Conservation (phyloP, 2,888 invertebrate species). For the Scaptodrosophila latifasciaeformis region DNA sequence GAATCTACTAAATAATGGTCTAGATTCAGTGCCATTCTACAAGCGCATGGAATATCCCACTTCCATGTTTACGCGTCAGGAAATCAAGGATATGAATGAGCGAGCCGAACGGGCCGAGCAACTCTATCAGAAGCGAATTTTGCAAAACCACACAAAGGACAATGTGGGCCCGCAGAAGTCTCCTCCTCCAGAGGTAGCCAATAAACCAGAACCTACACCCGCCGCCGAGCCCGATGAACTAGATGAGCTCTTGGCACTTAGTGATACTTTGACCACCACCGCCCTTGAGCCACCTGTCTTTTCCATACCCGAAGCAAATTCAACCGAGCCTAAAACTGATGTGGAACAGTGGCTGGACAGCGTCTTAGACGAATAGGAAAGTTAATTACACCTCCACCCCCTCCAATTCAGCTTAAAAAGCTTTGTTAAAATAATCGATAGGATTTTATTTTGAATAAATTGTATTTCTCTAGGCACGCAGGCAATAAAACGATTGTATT, state of each 20-base stretch:
- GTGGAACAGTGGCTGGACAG: conserved; percentile 74
- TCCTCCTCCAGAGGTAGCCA: neutral
- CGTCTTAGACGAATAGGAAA: conserved; percentile 67
- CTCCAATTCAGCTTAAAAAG: too few species aligned
- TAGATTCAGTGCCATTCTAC: conserved; percentile 76
- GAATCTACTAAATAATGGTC: conserved; percentile 71
- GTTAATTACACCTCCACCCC: too few species aligned
- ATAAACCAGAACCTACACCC: neutral
- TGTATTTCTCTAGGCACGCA: too few species aligned
- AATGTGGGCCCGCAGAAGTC: conserved; percentile 24
- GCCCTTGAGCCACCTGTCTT: conserved; percentile 7
- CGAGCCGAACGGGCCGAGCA: conserved; percentile 68
- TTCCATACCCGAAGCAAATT: conserved; percentile 15
- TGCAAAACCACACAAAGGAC: conserved; percentile 47
- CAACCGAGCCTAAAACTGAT: conserved; percentile 52
- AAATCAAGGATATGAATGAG: conserved; percentile 63
- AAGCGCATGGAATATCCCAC: conserved; percentile 74
- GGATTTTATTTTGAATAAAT: too few species aligned
- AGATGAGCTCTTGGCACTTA: conserved; percentile 69
- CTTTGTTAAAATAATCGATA: too few species aligned
- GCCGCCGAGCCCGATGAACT: conserved; percentile 59
- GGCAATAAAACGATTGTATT: too few species aligned
- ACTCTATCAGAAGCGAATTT: conserved; percentile 58
- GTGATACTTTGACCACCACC: conserved; percentile 26
- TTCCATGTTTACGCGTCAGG: conserved; percentile 73